Evolutionary conservation across 2,888 invertebrate species (phyloP), one percentile per base, ranked within the genome.

Genomic region (Cataglyphis albicans): DNA sequence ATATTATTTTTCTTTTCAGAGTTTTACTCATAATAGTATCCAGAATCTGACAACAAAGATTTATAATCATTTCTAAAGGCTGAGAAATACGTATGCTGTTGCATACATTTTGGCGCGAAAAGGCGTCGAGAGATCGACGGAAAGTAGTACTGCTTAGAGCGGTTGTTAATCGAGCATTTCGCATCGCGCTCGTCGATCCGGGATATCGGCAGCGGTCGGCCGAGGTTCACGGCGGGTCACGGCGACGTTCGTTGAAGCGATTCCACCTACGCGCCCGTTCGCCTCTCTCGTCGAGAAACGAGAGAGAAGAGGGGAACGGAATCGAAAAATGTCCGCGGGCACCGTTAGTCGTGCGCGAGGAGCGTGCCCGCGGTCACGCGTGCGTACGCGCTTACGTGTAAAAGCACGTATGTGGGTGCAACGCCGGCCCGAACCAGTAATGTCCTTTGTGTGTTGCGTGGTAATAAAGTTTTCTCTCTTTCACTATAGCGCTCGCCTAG

Each of bases 231-330:
- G 84, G 84, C 86, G 88, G 92, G 91, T 91, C 90, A 88, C 85
- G 90, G 89, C 89, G 91, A 91, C 91, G 90, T 86, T 85, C 88
- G 91, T 90, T 90, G 89, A 91, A 89, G 84, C 84, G 84, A 67
- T 82, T 84, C 81, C 83, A 57, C 75, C 82, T 83, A 57, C 72
- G 59, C 65, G 61, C 74, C 29, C 29, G 65, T 38, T 81, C 75
- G 64, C 63, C 63, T 74, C 78, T 21, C 74, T n/a, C 57, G 57
- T 67, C 81, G 15, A 9, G 44, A 38, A 38, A 9, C 21, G 15
- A 5, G 52, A 5, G 52, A 38, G 78, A 67, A 82, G 63, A 67
- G 81, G 76, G 61, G 74, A 65, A 84, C 78, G 80, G 75, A 86
- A 89, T 88, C 87, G 84, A 87, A 90, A 90, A 90, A 86, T 85